Conservation (phyloP, 2,113 vertebrate genomes). For the Charadrius vociferus region DNA sequence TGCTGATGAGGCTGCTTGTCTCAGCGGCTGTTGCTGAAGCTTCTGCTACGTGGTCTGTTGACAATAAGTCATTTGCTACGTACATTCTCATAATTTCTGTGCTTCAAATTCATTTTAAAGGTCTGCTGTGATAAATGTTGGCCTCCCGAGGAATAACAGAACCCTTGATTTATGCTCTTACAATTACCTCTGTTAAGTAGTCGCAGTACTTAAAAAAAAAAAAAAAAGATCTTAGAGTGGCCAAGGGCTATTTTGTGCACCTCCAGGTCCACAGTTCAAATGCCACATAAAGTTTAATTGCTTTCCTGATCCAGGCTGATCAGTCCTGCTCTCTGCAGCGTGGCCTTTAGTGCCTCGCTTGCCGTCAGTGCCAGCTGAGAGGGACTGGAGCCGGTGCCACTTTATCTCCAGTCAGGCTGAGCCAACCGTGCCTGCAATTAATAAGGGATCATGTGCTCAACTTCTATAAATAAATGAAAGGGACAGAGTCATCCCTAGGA, state of each 20-base stretch:
- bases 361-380: neutral
- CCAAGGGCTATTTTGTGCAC: constrained; percentile 52
- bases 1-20: neutral
- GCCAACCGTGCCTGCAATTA: constrained; percentile 62
- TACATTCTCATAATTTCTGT: constrained; percentile 19
- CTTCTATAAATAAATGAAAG: constrained; percentile 79
- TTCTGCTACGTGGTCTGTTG: neutral
- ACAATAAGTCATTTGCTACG: neutral
- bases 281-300: constrained; percentile 56
- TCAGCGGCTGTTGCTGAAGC: neutral
- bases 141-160: constrained; percentile 34
- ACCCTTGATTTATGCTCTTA: constrained; percentile 36
- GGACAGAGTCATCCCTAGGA: constrained; percentile 71
- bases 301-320: neutral
- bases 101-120: constrained; percentile 39
- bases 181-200: constrained; percentile 39
- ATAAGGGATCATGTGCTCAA: constrained; percentile 72
- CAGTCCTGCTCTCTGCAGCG: neutral
- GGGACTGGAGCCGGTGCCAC: constrained; percentile 23
- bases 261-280: constrained; percentile 53
- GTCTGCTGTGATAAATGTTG: constrained; percentile 28
- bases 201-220: constrained; percentile 9
- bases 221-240: neutral
- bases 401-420: constrained; percentile 53
- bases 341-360: neutral